These are phyloP conservation scores for Valencia hispanica DNA, from an alignment of 2,797 vertebrate species.

Conservation along the genomic window DNA sequence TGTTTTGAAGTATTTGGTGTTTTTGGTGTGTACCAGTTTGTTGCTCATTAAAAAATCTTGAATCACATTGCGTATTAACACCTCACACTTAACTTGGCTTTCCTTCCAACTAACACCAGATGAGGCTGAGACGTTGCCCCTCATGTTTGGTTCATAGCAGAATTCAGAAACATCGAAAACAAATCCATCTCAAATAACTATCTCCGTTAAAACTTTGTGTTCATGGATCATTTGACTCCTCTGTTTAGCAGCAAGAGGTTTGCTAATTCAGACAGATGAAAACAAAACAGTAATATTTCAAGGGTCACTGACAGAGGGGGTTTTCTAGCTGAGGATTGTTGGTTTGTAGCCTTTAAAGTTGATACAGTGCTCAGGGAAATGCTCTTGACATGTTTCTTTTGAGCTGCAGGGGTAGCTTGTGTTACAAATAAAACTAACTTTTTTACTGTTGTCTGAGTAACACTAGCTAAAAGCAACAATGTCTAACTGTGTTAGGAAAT, in stretches of 20 bases:
- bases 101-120: conserved; percentile 10
- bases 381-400: conserved; percentile 3
- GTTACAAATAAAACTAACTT: conserved; percentile 17
- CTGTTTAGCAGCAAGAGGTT: conserved; percentile 49
- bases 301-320: conserved; percentile 26
- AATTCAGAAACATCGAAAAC: conserved; percentile 51
- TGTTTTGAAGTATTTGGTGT: neutral
- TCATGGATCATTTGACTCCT: conserved; percentile 55
- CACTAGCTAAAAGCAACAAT: conserved; percentile 12
- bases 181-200: conserved; percentile 46
- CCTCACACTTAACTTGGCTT: neutral
- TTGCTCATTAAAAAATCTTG: neutral
- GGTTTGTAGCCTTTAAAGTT: conserved; percentile 8
- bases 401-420: conserved; percentile 1
- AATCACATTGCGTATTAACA: neutral
- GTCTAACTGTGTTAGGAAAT: conserved; percentile 5
- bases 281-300: conserved; percentile 59
- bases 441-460: conserved; percentile 11
- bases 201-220: conserved; percentile 49
- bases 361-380: conserved; percentile 17
- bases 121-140: conserved; percentile 41
- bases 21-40: neutral
- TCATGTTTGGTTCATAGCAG: conserved; percentile 50
- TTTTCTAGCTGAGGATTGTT: conserved; percentile 15
- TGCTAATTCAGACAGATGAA: conserved; percentile 57